Base-by-base conservation (phyloP, 1,140 invertebrate genomes). In the Leptopilina boulardi region DNA sequence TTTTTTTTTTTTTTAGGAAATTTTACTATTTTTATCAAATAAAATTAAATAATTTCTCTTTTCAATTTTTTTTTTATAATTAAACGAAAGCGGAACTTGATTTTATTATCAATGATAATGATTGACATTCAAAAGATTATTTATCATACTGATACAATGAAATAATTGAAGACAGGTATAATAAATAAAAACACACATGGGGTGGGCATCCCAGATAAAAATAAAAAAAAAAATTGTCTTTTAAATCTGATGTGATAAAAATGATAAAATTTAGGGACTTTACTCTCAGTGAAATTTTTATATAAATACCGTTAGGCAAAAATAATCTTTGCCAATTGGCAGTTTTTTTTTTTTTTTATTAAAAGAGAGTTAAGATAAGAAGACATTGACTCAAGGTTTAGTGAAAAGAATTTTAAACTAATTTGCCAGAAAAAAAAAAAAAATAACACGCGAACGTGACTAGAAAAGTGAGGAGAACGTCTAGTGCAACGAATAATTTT, bases 321-420 rank as follows among this genome's bases (percentile, higher is more conserved):
- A 51, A 51, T 51, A n/a, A 18, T 51, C 15, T 18, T 51, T 6
- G 47, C n/a, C 47, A 51, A 51, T 51, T 47, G 42, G 15, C 3
- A 18, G 44, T 15, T n/a, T 47, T 15, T 34, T 34, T n/a, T n/a
- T 42, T 8, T 42, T 11, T 38, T 38, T 38, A 38, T 42, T 42
- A 13, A 51, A 51, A 51, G 47, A 51, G 47, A 2, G n/a, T 18
- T n/a, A 3, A 51, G 47, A 51, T 51, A 51, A 51, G 47, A 18
- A 51, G 47, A 51, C 47, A 51, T 51, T 51, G 47, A 51, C 47
- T 51, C 47, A 51, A 51, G 47, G 47, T 51, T 51, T n/a, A 51
- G 47, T 51, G 47, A n/a, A n/a, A n/a, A n/a, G n/a, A 51, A 15
- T 51, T 51, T 51, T 51, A 5, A 51, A 51, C n/a, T 51, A 51